These are phyloP conservation scores for Turritopsis dohrnii DNA, from an alignment of 30 jellyfish, hydroid and myxozoan species.

Conservation along the genomic window DNA sequence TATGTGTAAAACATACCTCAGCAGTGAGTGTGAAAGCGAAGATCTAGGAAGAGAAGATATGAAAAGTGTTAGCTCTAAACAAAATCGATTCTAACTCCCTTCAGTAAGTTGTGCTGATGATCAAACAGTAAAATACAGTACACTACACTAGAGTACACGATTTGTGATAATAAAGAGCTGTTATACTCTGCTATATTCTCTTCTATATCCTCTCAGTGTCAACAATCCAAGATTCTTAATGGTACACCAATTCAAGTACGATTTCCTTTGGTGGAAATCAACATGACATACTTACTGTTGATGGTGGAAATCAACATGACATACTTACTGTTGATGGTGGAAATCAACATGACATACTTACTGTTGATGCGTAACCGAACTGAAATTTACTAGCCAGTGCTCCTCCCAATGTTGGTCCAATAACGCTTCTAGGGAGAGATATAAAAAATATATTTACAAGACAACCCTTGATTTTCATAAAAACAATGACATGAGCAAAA, in stretches of 20 bases:
- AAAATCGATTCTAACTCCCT: background rate
- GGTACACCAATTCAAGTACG: too few relatives aligned
- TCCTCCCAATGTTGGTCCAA: slow-evolving; percentile 88
- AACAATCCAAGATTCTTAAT: too few relatives aligned
- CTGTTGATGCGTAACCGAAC: slow-evolving; percentile 83
- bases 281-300: background rate
- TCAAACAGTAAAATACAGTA: background rate
- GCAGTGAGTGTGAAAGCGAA: slow-evolving; percentile 20
- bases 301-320: background rate
- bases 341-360: slow-evolving; percentile 10
- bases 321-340: background rate
- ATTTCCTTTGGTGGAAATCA: background rate
- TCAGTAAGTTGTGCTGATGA: too few relatives aligned
- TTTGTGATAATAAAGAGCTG: too few relatives aligned
- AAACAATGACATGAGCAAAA: background rate
- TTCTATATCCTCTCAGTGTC: too few relatives aligned
- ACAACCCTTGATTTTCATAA: background rate
- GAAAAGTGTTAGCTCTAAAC: background rate
- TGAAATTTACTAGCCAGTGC: slow-evolving; percentile 31
- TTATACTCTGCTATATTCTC: too few relatives aligned
- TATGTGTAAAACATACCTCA: slow-evolving; percentile 29
- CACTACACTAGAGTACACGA: too few relatives aligned
- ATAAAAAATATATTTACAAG: background rate
- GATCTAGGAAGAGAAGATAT: slow-evolving; percentile 27
- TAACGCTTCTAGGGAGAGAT: slow-evolving; percentile 42